These are phyloP conservation scores for Lontra canadensis DNA, from an alignment of 2,113 vertebrate species.

Conservation along the genomic window DNA sequence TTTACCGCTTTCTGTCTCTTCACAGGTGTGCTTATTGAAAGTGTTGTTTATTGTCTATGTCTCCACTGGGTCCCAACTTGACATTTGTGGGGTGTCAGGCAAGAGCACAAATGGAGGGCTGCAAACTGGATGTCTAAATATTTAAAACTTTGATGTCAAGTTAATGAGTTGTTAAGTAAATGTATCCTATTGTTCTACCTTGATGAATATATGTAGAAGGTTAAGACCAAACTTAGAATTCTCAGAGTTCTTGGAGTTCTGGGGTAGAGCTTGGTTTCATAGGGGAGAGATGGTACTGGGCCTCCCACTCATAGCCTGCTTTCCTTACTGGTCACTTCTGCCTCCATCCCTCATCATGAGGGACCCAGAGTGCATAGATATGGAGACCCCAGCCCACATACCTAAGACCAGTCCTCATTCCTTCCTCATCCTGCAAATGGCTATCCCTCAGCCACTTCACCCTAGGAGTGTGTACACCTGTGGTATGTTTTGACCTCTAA, in stretches of 20 bases:
- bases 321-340: neutral
- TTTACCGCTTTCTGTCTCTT: neutral
- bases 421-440: neutral
- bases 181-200: neutral
- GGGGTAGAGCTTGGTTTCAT: neutral
- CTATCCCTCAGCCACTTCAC: neutral
- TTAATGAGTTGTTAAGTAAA: neutral
- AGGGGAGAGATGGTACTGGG: neutral
- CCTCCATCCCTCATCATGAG: neutral
- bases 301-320: neutral
- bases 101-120: neutral
- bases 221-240: neutral
- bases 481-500: neutral
- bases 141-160: neutral
- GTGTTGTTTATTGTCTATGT: neutral
- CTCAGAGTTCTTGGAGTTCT: neutral
- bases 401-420: neutral
- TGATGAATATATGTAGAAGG: neutral
- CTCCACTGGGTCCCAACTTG: neutral
- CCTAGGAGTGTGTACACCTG: neutral
- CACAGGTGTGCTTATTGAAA: neutral
- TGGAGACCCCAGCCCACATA: neutral
- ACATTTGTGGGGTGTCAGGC: neutral
- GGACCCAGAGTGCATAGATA: fast-evolving
- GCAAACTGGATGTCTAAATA: neutral